Percentiles rank a stretch among this genome's conserved stretches.
Conservation (phyloP, 1,140 invertebrate species). For the Drosophila equinoxialis region DNA sequence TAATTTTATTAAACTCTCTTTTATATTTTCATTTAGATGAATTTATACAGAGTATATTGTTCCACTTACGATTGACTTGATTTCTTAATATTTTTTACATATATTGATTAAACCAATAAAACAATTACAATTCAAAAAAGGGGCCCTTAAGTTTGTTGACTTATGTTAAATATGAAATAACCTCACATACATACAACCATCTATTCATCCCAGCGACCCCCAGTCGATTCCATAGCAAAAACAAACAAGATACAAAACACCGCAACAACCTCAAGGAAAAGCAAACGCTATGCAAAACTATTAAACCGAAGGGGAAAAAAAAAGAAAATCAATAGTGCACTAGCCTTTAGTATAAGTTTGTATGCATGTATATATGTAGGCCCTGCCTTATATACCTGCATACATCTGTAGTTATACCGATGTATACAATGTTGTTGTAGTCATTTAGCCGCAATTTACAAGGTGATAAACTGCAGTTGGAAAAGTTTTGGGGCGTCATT, state of each 20-base stretch:
- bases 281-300: conserved; percentile 20
- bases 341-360: conserved; percentile 42
- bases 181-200: neutral
- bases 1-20: too few relatives aligned
- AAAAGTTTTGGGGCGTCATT: conserved; percentile 27
- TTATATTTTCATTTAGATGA: too few relatives aligned
- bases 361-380: neutral
- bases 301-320: conserved; percentile 2
- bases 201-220: neutral
- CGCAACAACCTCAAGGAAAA: conserved; percentile 15
- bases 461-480: conserved; percentile 59
- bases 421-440: conserved; percentile 13
- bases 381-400: conserved; percentile 5
- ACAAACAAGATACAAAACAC: conserved; percentile 14
- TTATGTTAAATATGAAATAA: conserved; percentile 21
- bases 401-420: conserved; percentile 6
- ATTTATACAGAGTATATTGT: too few relatives aligned
- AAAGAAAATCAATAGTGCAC: conserved; percentile 70
- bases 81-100: neutral
- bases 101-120: conserved; percentile 11
- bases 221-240: neutral
- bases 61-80: too few relatives aligned
- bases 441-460: conserved; percentile 58
- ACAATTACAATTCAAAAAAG: neutral
- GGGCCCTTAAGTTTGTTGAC: conserved; percentile 19